A percentile compares a stretch with the other conserved stretches of the same genome.
phyloP scores from a whole-genome alignment of 2,113 vertebrate species.

The Machaerirhynchus nigripectus region DNA sequence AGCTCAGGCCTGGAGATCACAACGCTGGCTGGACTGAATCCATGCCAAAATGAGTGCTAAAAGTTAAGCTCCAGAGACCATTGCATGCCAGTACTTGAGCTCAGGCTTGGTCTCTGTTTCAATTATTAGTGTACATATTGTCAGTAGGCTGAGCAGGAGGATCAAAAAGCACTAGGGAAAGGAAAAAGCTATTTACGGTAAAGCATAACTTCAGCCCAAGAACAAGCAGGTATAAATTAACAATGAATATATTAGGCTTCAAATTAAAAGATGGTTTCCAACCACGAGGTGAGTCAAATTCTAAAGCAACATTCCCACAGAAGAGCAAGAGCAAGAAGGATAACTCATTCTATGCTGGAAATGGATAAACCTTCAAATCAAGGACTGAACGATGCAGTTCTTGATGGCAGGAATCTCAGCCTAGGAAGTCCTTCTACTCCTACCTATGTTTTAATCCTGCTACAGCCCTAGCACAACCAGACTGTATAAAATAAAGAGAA shows the following conservation, averaged over 20 bases:
- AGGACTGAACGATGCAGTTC: background rate
- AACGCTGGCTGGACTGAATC: background rate
- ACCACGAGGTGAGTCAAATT: background rate
- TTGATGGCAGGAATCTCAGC: background rate
- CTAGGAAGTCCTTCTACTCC: background rate
- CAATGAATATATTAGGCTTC: background rate
- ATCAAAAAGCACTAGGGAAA: conserved; percentile 26
- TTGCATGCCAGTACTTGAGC: background rate
- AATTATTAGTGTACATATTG: background rate
- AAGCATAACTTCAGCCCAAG: background rate
- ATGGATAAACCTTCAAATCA: background rate
- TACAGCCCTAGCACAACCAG: background rate
- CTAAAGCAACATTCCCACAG: background rate
- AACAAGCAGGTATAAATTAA: conserved; percentile 30
- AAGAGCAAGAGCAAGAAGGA: background rate
- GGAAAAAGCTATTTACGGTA: background rate
- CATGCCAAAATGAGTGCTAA: background rate
- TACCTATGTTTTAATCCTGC: background rate
- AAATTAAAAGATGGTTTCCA: conserved; percentile 33
- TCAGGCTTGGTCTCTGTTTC: background rate
- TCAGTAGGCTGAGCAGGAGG: background rate
- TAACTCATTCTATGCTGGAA: background rate
- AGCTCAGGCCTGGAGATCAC: background rate
- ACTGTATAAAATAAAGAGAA: background rate
- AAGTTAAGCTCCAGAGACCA: background rate